Evolutionary conservation across 2,888 invertebrate species (phyloP).

Genomic region (Eupeodes luniger): DNA sequence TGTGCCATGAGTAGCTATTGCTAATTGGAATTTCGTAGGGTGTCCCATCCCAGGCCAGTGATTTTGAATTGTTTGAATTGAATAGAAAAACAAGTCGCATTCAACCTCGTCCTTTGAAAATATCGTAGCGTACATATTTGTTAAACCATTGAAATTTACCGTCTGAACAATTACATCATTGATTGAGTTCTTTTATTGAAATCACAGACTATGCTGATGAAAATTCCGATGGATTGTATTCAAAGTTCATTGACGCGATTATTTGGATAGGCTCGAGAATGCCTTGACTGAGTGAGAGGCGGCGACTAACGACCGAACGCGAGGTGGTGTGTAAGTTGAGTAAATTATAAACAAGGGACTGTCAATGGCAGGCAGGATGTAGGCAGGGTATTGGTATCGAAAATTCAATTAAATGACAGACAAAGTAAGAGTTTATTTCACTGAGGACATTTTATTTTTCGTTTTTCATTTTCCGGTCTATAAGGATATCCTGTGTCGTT

Average conservation of each 20-base stretch:
- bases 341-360: background rate
- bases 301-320: background rate
- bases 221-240: background rate
- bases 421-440: background rate
- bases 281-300: too few species aligned
- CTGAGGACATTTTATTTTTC: background rate
- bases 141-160: constrained; percentile 7
- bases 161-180: constrained; percentile 34
- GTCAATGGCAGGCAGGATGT: background rate
- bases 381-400: background rate
- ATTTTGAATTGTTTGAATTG: background rate
- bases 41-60: background rate
- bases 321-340: background rate
- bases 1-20: background rate
- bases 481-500: background rate
- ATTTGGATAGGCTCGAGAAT: background rate
- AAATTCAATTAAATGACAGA: constrained; percentile 33
- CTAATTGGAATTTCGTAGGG: constrained; percentile 32
- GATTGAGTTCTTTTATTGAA: constrained; percentile 33
- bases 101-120: background rate
- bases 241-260: constrained; percentile 18
- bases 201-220: background rate
- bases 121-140: background rate
- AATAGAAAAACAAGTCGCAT: constrained; percentile 17
- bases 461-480: background rate